These are phyloP conservation scores for Noctilio leporinus DNA, from an alignment of 2,113 vertebrate species.

Conservation along the genomic window DNA sequence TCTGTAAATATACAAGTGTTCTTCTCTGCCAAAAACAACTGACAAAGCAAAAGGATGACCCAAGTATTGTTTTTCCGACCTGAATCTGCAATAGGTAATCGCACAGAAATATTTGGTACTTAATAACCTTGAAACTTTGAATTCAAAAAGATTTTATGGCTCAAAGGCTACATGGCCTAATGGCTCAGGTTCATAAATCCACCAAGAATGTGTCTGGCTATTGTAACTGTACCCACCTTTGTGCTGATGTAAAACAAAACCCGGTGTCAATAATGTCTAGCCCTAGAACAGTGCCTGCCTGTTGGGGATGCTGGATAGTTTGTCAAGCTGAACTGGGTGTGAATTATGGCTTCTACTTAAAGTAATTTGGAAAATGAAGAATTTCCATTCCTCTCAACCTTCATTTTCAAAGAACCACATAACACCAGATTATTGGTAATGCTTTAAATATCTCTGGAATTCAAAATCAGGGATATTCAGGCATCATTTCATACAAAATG, in stretches of 20 bases:
- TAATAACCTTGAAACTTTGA: constrained; percentile 42
- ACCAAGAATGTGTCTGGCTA: background rate
- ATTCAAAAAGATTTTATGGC: constrained; percentile 35
- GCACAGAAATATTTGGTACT: constrained; percentile 52
- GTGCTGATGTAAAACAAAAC: background rate
- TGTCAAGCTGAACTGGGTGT: background rate
- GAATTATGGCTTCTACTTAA: background rate
- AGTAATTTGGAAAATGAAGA: background rate
- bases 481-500: background rate
- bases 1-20: background rate
- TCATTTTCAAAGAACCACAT: background rate
- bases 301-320: background rate
- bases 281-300: background rate
- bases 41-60: constrained; percentile 38
- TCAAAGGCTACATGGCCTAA: constrained; percentile 20
- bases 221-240: background rate
- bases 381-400: background rate
- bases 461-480: background rate
- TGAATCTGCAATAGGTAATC: constrained; percentile 44
- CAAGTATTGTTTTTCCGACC: constrained; percentile 45
- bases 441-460: constrained; percentile 28
- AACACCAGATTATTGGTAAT: background rate
- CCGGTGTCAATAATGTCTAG: background rate
- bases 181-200: constrained; percentile 40
- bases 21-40: constrained; percentile 35